A percentile compares a stretch with the other conserved stretches of the same genome.
These are phyloP conservation scores for Halcyon badia DNA, from an alignment of 2,797 vertebrate genomes.

Conservation along the genomic window DNA sequence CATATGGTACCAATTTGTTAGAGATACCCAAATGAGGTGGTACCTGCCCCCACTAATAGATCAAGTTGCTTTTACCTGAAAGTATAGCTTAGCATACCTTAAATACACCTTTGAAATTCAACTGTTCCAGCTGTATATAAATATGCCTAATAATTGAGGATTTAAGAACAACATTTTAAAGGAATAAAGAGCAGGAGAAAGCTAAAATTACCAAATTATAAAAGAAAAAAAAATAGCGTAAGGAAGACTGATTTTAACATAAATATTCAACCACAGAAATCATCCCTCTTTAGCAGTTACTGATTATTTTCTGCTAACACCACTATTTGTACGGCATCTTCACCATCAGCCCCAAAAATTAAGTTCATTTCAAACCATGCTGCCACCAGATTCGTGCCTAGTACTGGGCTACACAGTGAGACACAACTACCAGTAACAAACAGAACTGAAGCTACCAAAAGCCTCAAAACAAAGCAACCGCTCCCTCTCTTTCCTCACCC, in stretches of 20 bases:
- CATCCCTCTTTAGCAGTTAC: neutral
- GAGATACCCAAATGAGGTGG: neutral
- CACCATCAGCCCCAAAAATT: neutral
- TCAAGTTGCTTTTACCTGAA: neutral
- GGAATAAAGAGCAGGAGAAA: neutral
- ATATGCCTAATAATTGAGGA: neutral
- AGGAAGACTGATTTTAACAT: neutral
- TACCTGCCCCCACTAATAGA: neutral
- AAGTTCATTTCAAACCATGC: neutral
- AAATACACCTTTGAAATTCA: neutral
- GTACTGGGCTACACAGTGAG: neutral
- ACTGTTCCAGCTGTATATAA: neutral
- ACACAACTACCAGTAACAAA: neutral
- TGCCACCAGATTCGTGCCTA: fast-evolving
- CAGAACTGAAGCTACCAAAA: neutral
- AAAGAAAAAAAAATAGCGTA: neutral
- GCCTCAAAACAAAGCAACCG: neutral
- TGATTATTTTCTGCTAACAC: neutral
- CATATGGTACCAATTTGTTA: neutral
- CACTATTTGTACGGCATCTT: neutral
- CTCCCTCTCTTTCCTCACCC: neutral
- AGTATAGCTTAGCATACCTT: neutral
- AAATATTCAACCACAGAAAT: neutral
- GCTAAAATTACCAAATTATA: neutral
- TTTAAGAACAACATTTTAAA: neutral